Percentiles rank a stretch among this genome's conserved stretches.
phyloP scores from a whole-genome alignment of 2,888 invertebrate species.

The Cephalotes varians region DNA sequence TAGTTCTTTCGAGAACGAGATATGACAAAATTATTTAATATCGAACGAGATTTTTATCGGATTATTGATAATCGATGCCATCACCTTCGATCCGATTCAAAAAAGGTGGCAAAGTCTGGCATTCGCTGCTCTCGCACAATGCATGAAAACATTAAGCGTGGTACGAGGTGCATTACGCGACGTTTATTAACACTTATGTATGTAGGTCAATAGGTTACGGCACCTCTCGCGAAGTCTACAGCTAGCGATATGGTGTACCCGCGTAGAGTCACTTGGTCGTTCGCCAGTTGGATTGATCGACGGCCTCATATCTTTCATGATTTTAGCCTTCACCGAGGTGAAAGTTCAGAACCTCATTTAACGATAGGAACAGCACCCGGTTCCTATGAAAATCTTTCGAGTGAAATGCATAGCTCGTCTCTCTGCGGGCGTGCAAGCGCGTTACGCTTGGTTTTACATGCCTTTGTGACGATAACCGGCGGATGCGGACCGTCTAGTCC shows the following conservation, averaged over 20 bases:
- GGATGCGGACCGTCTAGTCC: constrained; percentile 55
- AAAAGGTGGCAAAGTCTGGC: constrained; percentile 21
- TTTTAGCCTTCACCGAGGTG: constrained; percentile 74
- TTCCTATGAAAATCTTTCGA: constrained; percentile 61
- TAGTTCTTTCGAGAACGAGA: constrained; percentile 35
- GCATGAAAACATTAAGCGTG: neutral
- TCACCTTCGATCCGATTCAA: constrained; percentile 36
- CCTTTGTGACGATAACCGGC: constrained; percentile 62
- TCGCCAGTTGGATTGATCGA: constrained; percentile 63
- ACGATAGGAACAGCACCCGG: constrained; percentile 60
- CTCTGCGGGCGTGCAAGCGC: constrained; percentile 58
- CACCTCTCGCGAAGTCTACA: constrained; percentile 2
- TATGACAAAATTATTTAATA: constrained; percentile 51
- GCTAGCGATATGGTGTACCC: constrained; percentile 34
- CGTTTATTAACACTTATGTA: constrained; percentile 69
- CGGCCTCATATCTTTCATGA: constrained; percentile 57
- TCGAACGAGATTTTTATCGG: constrained; percentile 25
- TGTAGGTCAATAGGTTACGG: constrained; percentile 79
- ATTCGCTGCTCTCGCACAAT: constrained; percentile 39
- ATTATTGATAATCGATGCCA: constrained; percentile 52
- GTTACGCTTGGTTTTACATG: constrained; percentile 62
- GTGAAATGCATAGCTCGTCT: constrained; percentile 64
- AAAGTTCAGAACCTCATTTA: constrained; percentile 79
- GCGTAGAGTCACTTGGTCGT: constrained; percentile 52
- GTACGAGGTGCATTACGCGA: constrained; percentile 23